Base-by-base conservation (phyloP, 2,888 invertebrate genomes). In the Ormia ochracea region DNA sequence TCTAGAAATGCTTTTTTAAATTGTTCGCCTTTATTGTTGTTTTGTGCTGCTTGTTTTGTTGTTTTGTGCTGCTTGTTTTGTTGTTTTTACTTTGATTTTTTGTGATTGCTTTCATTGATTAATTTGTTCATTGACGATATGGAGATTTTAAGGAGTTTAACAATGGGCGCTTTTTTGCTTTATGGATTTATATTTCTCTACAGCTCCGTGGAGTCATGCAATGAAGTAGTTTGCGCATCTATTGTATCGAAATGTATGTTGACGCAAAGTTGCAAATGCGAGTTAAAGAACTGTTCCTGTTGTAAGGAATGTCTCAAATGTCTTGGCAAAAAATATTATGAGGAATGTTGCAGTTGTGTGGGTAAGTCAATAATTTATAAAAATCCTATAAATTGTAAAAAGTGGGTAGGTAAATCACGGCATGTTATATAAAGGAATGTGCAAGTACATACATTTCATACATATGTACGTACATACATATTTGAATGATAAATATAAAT, bases 161-260 rank as follows among this genome's bases (percentile, higher is more conserved):
- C 84, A 75, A 58, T 85, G 81, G 82, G 84, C 75, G 84, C 85
- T 61, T 82, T 86, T 82, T 72, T 87, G 65, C 70, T 84, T 58
- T 83, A 87, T 81, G 86, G 85, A 73, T 83, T 85, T 61, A 83
- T 86, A 17, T 85, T 86, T 68, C 85, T 87, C 79, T 85, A 85
- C 77, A 86, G 85, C 66, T 82, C 85, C 26, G 85, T 84, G 36
- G 83, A 88, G 70, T 88, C 90, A 43, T 98, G 98, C 89, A 98
- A 98, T 89, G 97, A 98, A 91, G 96, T 96, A 28, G 94, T 98
- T 70, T 98, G 98, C 91, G 98, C 96, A 21, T 96, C 97, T 86
- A 95, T 97, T 68, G 98, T 98, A 59, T 97, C 97, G 87, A 98
- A 98, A 90, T 98, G 98, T 90, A 95, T 98, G 93, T 91, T 98